Evolutionary conservation across 1,140 invertebrate genomes (phyloP).

Genomic region (Stenopsyche tienmushanensis): DNA sequence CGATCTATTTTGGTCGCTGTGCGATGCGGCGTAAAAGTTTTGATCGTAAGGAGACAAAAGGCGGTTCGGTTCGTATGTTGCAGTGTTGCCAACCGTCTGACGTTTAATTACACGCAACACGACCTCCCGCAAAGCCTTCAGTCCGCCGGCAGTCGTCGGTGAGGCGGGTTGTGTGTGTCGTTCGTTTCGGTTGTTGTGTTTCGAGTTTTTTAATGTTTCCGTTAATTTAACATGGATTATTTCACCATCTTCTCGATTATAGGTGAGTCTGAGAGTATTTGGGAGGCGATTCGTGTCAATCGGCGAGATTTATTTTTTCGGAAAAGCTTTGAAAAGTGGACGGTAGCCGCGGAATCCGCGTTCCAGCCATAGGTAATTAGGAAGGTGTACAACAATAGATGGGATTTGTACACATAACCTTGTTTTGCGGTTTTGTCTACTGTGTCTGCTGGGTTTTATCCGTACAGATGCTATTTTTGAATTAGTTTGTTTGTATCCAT

Average conservation of each 20-base stretch:
- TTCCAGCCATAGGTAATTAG: constrained; percentile 10
- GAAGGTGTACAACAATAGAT: constrained; percentile 3
- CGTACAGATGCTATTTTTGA: neutral
- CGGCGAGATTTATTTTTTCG: neutral
- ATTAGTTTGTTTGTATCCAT: neutral
- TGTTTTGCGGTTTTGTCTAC: neutral
- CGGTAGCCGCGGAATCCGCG: neutral
- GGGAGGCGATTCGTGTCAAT: neutral
- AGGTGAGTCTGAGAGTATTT: neutral
- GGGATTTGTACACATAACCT: neutral
- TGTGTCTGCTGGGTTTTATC: neutral
- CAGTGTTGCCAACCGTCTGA: constrained; percentile 12
- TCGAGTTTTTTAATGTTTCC: constrained; percentile 18
- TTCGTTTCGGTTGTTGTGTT: neutral
- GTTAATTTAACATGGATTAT: constrained; percentile 13
- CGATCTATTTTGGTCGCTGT: no score
- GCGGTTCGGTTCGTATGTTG: no score
- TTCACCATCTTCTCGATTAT: neutral
- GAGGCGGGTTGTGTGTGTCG: constrained; percentile 2
- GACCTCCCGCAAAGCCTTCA: constrained; percentile 14
- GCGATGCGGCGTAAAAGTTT: no score
- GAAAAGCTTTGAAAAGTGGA: constrained; percentile 5
- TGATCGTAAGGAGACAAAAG: neutral
- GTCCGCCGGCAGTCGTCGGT: constrained; percentile 13
- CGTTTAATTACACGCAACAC: no score